Evolutionary conservation across 2,888 invertebrate species (phyloP).

Genomic region (Stictocephala bisonia): DNA sequence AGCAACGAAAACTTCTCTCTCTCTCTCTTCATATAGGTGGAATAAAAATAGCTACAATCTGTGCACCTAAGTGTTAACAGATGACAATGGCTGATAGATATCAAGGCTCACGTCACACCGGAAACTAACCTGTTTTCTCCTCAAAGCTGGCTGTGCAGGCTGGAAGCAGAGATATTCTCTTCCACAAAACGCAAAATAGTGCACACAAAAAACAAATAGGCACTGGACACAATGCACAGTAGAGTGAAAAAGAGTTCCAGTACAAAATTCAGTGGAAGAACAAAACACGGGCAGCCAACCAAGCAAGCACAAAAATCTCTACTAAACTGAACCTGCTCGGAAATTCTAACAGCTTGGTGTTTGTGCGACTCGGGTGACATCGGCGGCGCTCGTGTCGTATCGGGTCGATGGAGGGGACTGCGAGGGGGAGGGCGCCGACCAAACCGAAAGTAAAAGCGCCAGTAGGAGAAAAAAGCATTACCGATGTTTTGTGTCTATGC

Average conservation of each 20-base stretch:
- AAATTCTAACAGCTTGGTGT: slow-evolving; percentile 50
- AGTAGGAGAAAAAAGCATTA: slow-evolving; percentile 24
- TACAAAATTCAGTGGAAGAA: slow-evolving; percentile 49
- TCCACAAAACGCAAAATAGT: slow-evolving; percentile 48
- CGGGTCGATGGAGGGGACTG: slow-evolving; percentile 8
- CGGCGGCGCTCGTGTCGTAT: slow-evolving; percentile 23
- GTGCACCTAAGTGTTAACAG: slow-evolving; percentile 33
- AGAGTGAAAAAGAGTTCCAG: slow-evolving; percentile 44
- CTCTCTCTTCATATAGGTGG: no score
- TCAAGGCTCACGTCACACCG: slow-evolving; percentile 38
- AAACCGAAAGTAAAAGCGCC: slow-evolving; percentile 31
- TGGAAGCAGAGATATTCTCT: slow-evolving; percentile 29
- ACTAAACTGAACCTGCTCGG: slow-evolving; percentile 48
- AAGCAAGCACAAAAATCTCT: slow-evolving; percentile 50
- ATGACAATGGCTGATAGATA: slow-evolving; percentile 41
- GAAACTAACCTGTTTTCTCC: slow-evolving; percentile 47
- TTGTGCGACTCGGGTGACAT: slow-evolving; percentile 5
- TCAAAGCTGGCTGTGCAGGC: slow-evolving; percentile 14
- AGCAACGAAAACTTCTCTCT: no score
- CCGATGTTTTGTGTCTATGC: slow-evolving; percentile 27
- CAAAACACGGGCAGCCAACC: slow-evolving; percentile 47
- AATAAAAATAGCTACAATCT: slow-evolving; percentile 1
- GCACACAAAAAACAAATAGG: slow-evolving; percentile 52
- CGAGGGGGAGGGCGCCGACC: background rate
- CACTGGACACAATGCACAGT: slow-evolving; percentile 49